phyloP scores from a whole-genome alignment of 30 jellyfish, hydroid and myxozoan species.

The Pelagia noctiluca region DNA sequence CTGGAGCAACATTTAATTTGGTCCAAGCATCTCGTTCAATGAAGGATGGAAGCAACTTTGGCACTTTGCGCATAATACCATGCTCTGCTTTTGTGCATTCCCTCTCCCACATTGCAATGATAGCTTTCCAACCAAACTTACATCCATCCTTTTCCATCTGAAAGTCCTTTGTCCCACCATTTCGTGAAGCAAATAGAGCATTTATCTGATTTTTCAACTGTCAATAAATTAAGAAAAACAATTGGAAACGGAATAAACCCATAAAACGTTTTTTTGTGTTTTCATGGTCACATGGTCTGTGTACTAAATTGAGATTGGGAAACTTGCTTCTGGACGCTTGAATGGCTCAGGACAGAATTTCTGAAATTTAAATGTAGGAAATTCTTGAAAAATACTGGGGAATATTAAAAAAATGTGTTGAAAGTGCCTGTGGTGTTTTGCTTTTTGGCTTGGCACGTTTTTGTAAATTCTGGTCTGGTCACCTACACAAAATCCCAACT shows the following conservation, averaged over 20 bases:
- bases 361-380: no score
- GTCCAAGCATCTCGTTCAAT: slow-evolving; percentile 52
- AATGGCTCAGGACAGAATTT: no score
- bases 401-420: not conserved
- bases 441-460: slow-evolving; percentile 11
- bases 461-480: not conserved
- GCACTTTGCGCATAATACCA: slow-evolving; percentile 46
- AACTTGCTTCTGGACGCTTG: no score
- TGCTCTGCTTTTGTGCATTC: slow-evolving; percentile 45
- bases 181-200: slow-evolving; percentile 52
- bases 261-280: not conserved
- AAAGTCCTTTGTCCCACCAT: slow-evolving; percentile 49
- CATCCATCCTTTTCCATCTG: slow-evolving; percentile 33
- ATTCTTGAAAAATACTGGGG: not conserved
- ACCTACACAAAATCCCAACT: not conserved
- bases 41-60: slow-evolving; percentile 50
- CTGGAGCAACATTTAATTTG: no score
- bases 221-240: slow-evolving; percentile 12
- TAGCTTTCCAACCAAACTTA: slow-evolving; percentile 37
- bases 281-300: slow-evolving; percentile 42
- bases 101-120: slow-evolving; percentile 51
- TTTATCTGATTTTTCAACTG: slow-evolving; percentile 54
- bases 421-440: not conserved
- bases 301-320: slow-evolving; percentile 22
- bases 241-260: no score